Conservation (phyloP, 2,113 vertebrate species). For the Micromys minutus region DNA sequence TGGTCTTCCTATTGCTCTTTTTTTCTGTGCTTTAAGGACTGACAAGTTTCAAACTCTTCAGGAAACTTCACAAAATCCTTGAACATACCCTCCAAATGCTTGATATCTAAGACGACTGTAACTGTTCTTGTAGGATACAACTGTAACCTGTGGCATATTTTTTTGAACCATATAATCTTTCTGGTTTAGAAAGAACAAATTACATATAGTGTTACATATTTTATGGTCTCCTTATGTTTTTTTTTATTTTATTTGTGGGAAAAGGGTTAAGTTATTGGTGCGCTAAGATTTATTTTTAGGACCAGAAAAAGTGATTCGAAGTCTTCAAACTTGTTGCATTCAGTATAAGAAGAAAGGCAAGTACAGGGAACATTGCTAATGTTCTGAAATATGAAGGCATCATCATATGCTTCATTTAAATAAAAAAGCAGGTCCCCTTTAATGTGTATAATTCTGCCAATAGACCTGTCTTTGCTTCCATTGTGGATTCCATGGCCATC, state of each 20-base stretch:
- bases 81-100: background rate
- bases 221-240: background rate
- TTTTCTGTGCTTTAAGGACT: background rate
- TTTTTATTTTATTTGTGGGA: background rate
- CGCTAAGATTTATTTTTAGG: background rate
- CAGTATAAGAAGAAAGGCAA: background rate
- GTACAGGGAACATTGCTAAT: background rate
- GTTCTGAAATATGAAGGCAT: background rate
- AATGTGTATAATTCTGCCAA: background rate
- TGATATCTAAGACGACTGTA: background rate
- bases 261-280: background rate
- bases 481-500: background rate
- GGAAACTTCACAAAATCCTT: background rate
- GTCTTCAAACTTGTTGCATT: background rate
- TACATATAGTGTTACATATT: background rate
- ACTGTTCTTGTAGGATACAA: background rate
- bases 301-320: background rate
- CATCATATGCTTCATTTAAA: background rate
- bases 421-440: background rate
- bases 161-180: background rate
- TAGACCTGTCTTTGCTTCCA: background rate
- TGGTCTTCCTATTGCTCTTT: background rate
- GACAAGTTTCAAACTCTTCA: background rate
- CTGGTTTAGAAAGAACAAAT: background rate
- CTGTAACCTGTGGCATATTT: background rate